A percentile compares a stretch with the other conserved stretches of the same genome.
Evolutionary conservation across 23 tunicate genomes (phyloP).

Genomic region (Trididemnum clinides): DNA sequence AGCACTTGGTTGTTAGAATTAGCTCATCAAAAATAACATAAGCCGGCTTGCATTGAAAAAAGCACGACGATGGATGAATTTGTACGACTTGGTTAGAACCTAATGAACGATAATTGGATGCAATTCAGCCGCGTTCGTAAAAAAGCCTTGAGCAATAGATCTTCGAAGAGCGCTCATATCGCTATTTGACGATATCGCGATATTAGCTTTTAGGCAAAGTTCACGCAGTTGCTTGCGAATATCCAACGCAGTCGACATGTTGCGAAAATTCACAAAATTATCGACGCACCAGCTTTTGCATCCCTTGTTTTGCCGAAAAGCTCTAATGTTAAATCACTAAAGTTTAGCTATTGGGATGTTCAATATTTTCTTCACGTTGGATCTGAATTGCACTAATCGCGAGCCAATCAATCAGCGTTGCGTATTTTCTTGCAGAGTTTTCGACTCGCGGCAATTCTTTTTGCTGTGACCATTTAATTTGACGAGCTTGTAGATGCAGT

Average conservation of each 20-base stretch:
- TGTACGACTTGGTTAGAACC: constrained; percentile 70
- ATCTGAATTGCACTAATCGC: too few relatives aligned
- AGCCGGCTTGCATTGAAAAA: constrained; percentile 84
- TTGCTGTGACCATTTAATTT: too few relatives aligned
- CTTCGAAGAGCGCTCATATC: constrained; percentile 62
- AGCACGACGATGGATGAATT: constrained; percentile 94
- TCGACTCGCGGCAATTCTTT: too few relatives aligned
- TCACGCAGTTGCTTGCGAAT: constrained; percentile 80
- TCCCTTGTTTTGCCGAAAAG: constrained; percentile 75
- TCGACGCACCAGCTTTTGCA: constrained; percentile 77
- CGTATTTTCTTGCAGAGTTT: too few relatives aligned
- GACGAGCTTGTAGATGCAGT: too few relatives aligned
- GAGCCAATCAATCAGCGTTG: too few relatives aligned
- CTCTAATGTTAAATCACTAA: too few relatives aligned
- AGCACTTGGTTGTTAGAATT: constrained; percentile 80
- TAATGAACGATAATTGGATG: constrained; percentile 65
- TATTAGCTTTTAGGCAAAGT: constrained; percentile 66
- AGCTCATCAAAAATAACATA: constrained; percentile 81
- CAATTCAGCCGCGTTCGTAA: constrained; percentile 81
- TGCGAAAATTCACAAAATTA: constrained; percentile 68
- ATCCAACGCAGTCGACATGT: constrained; percentile 55
- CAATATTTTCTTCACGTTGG: too few relatives aligned
- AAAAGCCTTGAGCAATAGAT: constrained; percentile 65
- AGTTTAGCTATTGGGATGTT: too few relatives aligned
- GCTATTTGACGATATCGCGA: constrained; percentile 43